Evolutionary conservation across 2,113 vertebrate species (phyloP), one percentile per base, ranked within the genome.

Genomic region (Rhinopomastus cyanomelas): DNA sequence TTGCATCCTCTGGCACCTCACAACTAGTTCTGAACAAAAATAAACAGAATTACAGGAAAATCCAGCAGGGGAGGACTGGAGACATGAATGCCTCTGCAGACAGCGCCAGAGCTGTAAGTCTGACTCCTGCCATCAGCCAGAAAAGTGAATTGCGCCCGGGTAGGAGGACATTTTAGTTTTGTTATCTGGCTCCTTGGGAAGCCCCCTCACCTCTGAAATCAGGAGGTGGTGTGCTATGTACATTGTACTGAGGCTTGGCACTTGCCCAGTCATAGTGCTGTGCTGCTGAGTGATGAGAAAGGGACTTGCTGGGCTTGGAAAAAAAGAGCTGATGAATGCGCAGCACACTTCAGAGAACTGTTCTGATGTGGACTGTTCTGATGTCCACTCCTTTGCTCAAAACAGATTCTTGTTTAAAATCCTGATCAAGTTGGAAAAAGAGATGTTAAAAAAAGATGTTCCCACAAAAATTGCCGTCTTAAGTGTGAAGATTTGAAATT

Each of bases 161-260:
- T 5, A 73, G 64, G 51, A 80, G 42, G 37, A 66, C 16, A 39
- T 60, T 89, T 74, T 39, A 48, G 76, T 92, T 93, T 83, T 74
- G n/a, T 91, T 91, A 81, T 53, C 22, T 64, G 82, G n/a, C 76
- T 81, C 76, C 59, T 0, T 83, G 89, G 75, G 83, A 83, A 83
- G 76, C 49, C 91, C 46, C 36, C 84, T 90, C 59, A 55, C 64
- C 87, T 82, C 71, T 76, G 74, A 73, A 90, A 87, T 81, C 75
- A 76, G 49, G 46, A 88, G 22, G 46, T 55, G 65, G 62, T 60
- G 14, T 90, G 46, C 34, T 89, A 52, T 53, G 61, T 60, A 73
- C n/a, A 48, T 7, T 56, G 61, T 49, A 77, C 22, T 42, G 65
- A 83, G 52, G 65, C 65, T 46, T 88, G 73, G 49, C 36, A 49